Percentiles rank a stretch among this genome's conserved stretches.
Conservation (phyloP, 2,113 vertebrate species). For the Caracal caracal region DNA sequence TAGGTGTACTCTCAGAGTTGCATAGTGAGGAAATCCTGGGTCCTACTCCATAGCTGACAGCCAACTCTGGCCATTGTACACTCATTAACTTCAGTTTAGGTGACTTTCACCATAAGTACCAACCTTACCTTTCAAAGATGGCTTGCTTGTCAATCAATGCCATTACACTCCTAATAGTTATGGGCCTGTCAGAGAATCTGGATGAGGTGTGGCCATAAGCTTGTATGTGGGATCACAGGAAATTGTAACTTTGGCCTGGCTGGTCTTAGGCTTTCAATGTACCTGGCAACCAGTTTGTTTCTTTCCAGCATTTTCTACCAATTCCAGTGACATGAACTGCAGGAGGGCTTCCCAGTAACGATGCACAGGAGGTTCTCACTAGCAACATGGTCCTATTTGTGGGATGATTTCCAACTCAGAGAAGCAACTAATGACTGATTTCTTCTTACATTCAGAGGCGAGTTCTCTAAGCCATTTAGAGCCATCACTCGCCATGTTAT, state of each 20-base stretch:
- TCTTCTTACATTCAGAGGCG: background rate
- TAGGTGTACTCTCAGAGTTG: too few relatives aligned
- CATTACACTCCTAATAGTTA: background rate
- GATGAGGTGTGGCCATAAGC: background rate
- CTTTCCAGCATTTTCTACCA: background rate
- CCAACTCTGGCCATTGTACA: background rate
- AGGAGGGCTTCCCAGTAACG: background rate
- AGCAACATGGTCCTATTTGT: background rate
- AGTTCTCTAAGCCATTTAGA: background rate
- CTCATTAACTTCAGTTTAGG: background rate
- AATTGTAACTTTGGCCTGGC: background rate
- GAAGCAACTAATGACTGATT: background rate
- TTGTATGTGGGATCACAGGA: background rate
- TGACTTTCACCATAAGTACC: background rate
- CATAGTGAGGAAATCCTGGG: background rate
- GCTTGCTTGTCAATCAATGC: background rate
- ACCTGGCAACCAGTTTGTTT: background rate
- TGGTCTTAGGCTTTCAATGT: background rate
- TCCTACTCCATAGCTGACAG: background rate
- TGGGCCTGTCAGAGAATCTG: background rate
- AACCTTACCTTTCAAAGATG: background rate
- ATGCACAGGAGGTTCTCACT: background rate
- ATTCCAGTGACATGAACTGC: background rate
- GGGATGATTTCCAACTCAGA: background rate
- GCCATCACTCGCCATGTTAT: background rate